Percentiles rank a stretch among this genome's conserved stretches.
phyloP scores from a whole-genome alignment of 2,888 invertebrate species.

The Limnephilus auricula region DNA sequence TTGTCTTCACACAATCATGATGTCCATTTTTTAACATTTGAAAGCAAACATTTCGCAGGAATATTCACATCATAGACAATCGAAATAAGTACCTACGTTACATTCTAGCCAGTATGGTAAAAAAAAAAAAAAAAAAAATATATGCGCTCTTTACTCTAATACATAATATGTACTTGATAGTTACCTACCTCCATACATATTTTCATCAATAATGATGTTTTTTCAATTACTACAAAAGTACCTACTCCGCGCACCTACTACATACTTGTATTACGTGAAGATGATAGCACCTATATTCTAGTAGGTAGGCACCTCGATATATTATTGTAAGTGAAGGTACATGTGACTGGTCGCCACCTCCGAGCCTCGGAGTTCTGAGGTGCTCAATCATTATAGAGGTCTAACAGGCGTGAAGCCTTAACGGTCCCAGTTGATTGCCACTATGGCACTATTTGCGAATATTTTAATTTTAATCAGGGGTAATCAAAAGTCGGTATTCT shows the following conservation, averaged over 20 bases:
- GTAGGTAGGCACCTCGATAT: background rate
- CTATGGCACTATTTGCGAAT: constrained; percentile 59
- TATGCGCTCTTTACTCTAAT: background rate
- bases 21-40: too few relatives aligned
- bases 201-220: background rate
- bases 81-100: too few relatives aligned
- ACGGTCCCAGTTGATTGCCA: constrained; percentile 57
- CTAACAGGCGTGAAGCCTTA: constrained; percentile 42
- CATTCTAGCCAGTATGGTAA: background rate
- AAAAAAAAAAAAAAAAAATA: background rate
- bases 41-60: too few relatives aligned
- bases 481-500: constrained; percentile 18
- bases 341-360: background rate
- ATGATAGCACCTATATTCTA: background rate
- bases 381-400: constrained; percentile 35
- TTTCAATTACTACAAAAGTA: background rate
- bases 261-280: background rate
- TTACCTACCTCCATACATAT: background rate
- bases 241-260: background rate
- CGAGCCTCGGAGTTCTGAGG: background rate
- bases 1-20: too few relatives aligned
- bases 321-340: background rate
- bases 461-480: constrained; percentile 38
- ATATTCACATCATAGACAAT: too few relatives aligned
- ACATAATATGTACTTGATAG: background rate